Base-by-base conservation (phyloP, 2,113 vertebrate species). In the Laticauda colubrina region DNA sequence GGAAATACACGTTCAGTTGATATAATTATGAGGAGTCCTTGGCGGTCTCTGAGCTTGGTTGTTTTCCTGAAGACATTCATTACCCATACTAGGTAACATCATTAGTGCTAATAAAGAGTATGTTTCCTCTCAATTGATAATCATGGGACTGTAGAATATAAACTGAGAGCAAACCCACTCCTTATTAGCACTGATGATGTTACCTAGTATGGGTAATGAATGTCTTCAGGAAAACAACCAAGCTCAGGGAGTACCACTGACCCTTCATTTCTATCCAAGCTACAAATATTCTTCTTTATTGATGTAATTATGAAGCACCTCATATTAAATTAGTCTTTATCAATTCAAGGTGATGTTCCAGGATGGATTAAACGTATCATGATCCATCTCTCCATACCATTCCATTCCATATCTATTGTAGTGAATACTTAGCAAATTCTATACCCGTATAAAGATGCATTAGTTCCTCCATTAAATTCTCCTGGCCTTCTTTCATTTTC, bases 291-390 rank as follows among this genome's bases (percentile, higher is more conserved):
- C 26, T 64, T 1, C 61, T n/a, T 64, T 29, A 93, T 87, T 91
- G 93, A 95, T 56, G 23, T 88, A 94, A 93, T 94, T 94, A 94
- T 39, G 95, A 96, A 91, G 43, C 90, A 55, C 92, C 4, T 48
- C 90, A 29, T 94, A 69, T 93, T 26, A 23, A 91, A 53, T 86
- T 93, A 89, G 59, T 95, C 89, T 85, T 91, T 89, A 89, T 94
- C 94, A 57, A 93, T 94, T 96, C 91, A 92, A 96, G 59, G 88
- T 94, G 23, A 93, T 94, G 92, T 94, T 59, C 57, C 94, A 39
- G 85, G 95, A 90, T 95, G 97, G 90, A 94, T 90, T 56, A 94
- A 85, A 93, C 24, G 86, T 91, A 81, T 95, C 94, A 95, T 87
- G 24, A 90, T 6, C 93, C 29, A 69, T 95, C 89, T 43, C 39